phyloP scores from a whole-genome alignment of 2,888 invertebrate genomes.

The Mesodorylaimus sp. region DNA sequence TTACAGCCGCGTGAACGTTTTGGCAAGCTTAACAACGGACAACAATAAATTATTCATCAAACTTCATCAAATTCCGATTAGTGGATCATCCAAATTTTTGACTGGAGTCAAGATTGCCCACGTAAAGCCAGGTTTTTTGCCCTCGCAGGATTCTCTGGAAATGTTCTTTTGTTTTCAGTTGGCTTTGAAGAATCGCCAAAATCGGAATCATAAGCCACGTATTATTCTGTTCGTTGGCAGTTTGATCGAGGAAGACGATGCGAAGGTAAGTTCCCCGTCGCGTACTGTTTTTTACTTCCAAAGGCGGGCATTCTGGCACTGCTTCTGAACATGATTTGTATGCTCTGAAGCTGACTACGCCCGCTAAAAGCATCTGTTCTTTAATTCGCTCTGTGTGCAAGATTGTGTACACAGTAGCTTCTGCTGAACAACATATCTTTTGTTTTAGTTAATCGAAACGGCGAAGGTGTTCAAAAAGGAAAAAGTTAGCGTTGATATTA shows the following conservation, averaged over 20 bases:
- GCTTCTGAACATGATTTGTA: no score
- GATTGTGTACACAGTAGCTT: no score
- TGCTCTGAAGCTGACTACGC: no score
- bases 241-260: constrained; percentile 72
- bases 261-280: constrained; percentile 47
- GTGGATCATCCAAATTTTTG: constrained; percentile 68
- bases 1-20: constrained; percentile 43
- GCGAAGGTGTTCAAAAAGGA: constrained; percentile 96
- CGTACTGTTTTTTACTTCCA: no score
- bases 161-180: no score
- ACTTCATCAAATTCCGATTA: constrained; percentile 78
- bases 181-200: constrained; percentile 83
- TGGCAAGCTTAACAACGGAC: constrained; percentile 89
- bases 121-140: no score
- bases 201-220: constrained; percentile 96
- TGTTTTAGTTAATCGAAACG: constrained; percentile 58
- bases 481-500: constrained; percentile 90
- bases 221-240: constrained; percentile 95
- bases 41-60: constrained; percentile 82
- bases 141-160: no score
- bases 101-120: constrained; percentile 90
- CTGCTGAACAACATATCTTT: no score
- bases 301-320: no score
- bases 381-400: no score
- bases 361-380: no score